Evolutionary conservation across 2,888 invertebrate genomes (phyloP), one percentile per base, ranked within the genome.

Genomic region (Smittia sp.): DNA sequence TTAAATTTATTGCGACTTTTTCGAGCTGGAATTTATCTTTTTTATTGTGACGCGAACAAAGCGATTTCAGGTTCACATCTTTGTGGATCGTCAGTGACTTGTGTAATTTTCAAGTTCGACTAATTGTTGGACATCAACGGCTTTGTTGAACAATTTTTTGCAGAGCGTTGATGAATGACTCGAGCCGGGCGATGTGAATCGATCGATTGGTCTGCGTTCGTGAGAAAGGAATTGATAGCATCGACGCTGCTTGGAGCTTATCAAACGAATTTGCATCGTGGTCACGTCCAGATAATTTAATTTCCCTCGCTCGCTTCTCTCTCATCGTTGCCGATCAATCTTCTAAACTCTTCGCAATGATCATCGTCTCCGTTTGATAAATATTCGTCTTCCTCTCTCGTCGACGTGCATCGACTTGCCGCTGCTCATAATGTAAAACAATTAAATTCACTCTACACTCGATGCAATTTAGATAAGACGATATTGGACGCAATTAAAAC

Each of bases 391-490:
- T 46, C n/a, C 15, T 46, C 46, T 11, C 11, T 46, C 15, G 46
- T 46, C 32, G 46, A 46, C 13, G 39, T 39, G 39, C 13, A 9
- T 46, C 13, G 46, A 46, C 2, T n/a, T 3, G 4, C 11, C 15
- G 46, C 46, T n/a, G 13, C 46, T 13, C 46, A 15, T 46, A 46
- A 46, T 46, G 46, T 46, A n/a, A 63, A 63, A 63, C 63, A 27
- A 22, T 27, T 25, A 27, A 63, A 63, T 25, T 27, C 27, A 63
- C 24, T 20, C 4, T 22, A 58, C 58, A 46, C 13, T 24, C 20
- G 70, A 70, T 70, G 58, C 54, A 70, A 70, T 70, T 70, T 52
- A 70, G 70, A 70, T 70, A 70, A 70, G 32, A 70, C n/a, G 32
- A 58, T 52, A 58, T 70, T 32, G 70, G 32, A 70, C 27, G 52